Conservation (phyloP, 2,888 invertebrate species). For the Gibbula magus region DNA sequence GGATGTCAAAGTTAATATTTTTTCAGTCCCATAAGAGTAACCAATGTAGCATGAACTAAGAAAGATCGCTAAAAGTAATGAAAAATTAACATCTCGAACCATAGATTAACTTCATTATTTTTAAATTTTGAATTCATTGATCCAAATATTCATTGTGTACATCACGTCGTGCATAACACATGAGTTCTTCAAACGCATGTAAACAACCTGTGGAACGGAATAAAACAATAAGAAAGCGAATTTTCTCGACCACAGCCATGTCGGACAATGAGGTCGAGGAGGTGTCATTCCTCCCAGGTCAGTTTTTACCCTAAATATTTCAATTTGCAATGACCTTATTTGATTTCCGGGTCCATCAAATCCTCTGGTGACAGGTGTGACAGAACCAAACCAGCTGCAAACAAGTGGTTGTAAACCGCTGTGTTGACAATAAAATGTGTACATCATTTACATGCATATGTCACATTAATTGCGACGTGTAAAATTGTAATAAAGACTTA, state of each 20-base stretch:
- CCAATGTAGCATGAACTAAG: neutral
- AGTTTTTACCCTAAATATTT: neutral
- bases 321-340: neutral
- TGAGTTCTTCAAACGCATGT: neutral
- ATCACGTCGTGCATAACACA: neutral
- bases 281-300: conserved; percentile 67
- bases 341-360: neutral
- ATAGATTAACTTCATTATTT: too few relatives aligned
- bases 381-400: too few relatives aligned
- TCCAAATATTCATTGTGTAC: neutral
- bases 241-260: conserved; percentile 40
- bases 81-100: too few relatives aligned
- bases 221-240: neutral
- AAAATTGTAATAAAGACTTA: too few relatives aligned
- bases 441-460: too few relatives aligned
- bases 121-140: too few relatives aligned
- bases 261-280: conserved; percentile 66
- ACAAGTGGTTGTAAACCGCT: too few relatives aligned
- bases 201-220: neutral
- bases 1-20: neutral
- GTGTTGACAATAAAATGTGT: too few relatives aligned
- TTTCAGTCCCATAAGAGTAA: neutral
- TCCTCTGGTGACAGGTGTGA: neutral
- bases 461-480: too few relatives aligned
- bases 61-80: neutral